phyloP scores from a whole-genome alignment of 2,888 invertebrate genomes.

The Eulithis testata region DNA sequence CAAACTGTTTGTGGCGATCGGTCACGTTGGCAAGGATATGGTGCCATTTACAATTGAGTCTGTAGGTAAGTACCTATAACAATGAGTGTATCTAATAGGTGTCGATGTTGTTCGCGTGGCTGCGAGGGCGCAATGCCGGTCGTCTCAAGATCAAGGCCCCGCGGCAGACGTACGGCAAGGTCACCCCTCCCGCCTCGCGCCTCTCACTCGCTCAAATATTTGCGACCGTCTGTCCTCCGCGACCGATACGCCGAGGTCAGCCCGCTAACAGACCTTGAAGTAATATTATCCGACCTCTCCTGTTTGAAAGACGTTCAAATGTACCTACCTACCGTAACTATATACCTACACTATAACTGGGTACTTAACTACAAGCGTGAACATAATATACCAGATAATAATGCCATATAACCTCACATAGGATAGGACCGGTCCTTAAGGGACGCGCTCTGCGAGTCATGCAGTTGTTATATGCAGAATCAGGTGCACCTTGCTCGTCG shows the following conservation, averaged over 20 bases:
- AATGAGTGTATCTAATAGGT: constrained; percentile 54
- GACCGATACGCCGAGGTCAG: constrained; percentile 84
- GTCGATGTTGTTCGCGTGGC: constrained; percentile 53
- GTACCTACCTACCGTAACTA: constrained; percentile 5
- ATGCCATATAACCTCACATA: too few species aligned
- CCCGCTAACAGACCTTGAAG: constrained; percentile 80
- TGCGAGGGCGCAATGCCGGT: constrained; percentile 62
- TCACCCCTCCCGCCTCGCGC: constrained; percentile 60
- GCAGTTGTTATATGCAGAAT: too few species aligned
- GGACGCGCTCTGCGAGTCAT: too few species aligned
- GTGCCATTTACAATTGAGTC: constrained; percentile 25
- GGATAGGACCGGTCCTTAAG: too few species aligned
- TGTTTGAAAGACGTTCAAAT: constrained; percentile 71
- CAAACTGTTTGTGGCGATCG: constrained; percentile 19
- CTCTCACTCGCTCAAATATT: constrained; percentile 79
- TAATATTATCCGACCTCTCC: constrained; percentile 78
- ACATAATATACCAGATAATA: too few species aligned
- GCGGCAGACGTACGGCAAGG: constrained; percentile 80
- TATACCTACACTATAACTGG: constrained; percentile 16
- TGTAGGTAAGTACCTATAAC: constrained; percentile 17
- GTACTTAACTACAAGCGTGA: neutral
- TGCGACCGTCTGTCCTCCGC: constrained; percentile 83
- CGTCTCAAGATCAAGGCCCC: constrained; percentile 84
- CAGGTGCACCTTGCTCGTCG: too few species aligned
- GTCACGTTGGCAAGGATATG: constrained; percentile 31